A percentile compares a stretch with the other conserved stretches of the same genome.
Evolutionary conservation across 2,888 invertebrate species (phyloP).

Genomic region (Alloplasta piceator): DNA sequence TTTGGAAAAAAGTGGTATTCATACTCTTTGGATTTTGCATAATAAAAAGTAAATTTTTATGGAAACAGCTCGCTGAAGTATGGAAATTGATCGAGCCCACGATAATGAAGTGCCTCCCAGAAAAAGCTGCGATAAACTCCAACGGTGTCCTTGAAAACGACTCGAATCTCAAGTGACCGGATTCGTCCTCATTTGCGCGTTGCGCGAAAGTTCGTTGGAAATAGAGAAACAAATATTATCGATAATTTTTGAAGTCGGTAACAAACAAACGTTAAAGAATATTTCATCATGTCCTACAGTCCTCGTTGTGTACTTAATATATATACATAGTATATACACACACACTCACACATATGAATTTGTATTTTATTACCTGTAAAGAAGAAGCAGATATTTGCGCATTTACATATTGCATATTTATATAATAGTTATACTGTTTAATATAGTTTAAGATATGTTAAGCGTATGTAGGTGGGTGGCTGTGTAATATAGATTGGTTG

Average conservation of each 20-base stretch:
- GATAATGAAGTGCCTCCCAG: slow-evolving; percentile 84
- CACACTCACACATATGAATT: too few relatives aligned
- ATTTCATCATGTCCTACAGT: slow-evolving; percentile 65
- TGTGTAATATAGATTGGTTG: neutral
- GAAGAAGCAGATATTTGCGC: neutral
- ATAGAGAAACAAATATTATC: neutral
- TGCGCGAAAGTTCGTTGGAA: slow-evolving; percentile 21
- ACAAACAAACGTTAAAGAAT: slow-evolving; percentile 21
- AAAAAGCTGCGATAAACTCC: slow-evolving; percentile 72
- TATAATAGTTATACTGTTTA: slow-evolving; percentile 28
- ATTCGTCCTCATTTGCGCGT: neutral
- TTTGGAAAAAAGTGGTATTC: neutral
- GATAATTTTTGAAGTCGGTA: slow-evolving; percentile 9
- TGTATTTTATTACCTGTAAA: slow-evolving; percentile 69
- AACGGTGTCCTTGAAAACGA: slow-evolving; percentile 66
- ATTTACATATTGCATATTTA: slow-evolving; percentile 44
- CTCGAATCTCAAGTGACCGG: slow-evolving; percentile 26
- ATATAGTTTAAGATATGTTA: neutral
- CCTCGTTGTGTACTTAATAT: slow-evolving; percentile 79
- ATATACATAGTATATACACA: slow-evolving; percentile 20
- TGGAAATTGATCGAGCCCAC: slow-evolving; percentile 85
- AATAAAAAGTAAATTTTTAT: slow-evolving; percentile 52
- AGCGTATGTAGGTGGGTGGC: neutral
- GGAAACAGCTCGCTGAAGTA: slow-evolving; percentile 84
- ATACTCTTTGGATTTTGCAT: slow-evolving; percentile 33